Conservation (phyloP, 2,113 vertebrate species). For the Laticauda laticaudata region DNA sequence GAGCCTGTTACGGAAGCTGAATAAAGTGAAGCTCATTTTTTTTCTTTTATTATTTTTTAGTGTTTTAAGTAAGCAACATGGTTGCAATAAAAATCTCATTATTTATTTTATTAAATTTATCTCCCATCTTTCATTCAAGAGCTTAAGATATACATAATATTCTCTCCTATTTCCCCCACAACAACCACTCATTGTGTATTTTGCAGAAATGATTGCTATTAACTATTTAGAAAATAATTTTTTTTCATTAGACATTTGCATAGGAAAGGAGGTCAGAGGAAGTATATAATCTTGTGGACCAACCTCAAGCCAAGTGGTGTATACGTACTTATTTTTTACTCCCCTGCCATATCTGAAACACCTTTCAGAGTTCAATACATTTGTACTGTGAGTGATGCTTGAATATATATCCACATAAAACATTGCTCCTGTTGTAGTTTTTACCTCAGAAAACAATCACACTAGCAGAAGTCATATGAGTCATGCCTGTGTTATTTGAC, state of each 20-base stretch:
- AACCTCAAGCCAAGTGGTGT: background rate
- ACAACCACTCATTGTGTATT: background rate
- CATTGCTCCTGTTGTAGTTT: background rate
- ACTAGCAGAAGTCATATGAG: background rate
- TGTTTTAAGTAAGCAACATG: constrained; percentile 33
- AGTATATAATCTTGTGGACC: background rate
- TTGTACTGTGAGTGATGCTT: background rate
- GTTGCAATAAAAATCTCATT: constrained; percentile 2
- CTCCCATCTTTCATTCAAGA: background rate
- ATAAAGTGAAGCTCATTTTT: constrained; percentile 46
- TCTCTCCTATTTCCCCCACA: background rate
- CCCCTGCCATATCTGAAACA: background rate
- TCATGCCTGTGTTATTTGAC: background rate
- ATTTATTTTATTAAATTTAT: background rate
- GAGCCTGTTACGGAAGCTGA: background rate
- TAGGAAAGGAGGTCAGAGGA: background rate
- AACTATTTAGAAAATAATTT: background rate
- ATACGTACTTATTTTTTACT: background rate
- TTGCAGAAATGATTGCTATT: background rate
- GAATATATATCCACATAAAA: background rate
- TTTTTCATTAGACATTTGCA: background rate
- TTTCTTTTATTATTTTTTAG: constrained; percentile 5
- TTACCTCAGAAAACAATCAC: background rate
- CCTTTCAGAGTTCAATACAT: background rate
- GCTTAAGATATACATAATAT: background rate